Base-by-base conservation (phyloP, 64 coral and sea anemone species). In the Porites australiensis region DNA sequence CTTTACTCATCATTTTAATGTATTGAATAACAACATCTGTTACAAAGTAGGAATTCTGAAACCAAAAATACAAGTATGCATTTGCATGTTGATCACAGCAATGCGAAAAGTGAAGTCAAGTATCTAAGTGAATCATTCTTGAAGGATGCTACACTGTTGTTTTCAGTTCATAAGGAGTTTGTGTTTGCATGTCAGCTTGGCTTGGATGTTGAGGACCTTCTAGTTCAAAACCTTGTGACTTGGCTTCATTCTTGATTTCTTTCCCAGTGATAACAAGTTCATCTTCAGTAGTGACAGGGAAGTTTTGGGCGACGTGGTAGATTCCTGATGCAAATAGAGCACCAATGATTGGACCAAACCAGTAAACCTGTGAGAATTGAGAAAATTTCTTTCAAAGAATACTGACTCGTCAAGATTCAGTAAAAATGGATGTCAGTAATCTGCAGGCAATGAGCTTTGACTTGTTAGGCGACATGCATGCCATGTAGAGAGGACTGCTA, bases 321-420 rank as follows among this genome's bases (percentile, higher is more conserved):
- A 83, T 70, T 27, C 54, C 79, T 37, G 90, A 50, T 60, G 90
- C 90, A 6, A 85, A 11, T 9, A 74, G 19, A 0, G 79, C 79
- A 75, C 90, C 90, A 64, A 77, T 66, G 43, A 92, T 65, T 71
- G 90, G 79, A 22, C 90, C 90, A 65, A 75, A 47, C 90, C 90
- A 92, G 27, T 92, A 92, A 64, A 92, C 82, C 90, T 92, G 23
- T 13, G 50, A 11, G 23, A 85, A 19, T 10, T 15, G 44, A 8
- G 11, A 63, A 10, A 86, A 70, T 5, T 22, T 2, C 13, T n/a
- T 10, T 51, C 11, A 15, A 8, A 45, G 45, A 21, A 77, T 6
- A 77, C 74, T 64, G 18, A 2, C 19, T 47, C 16, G 48, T 15
- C 2, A 20, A 12, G 7, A 2, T 37, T 37, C 27, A 37, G 27